Base-by-base conservation (phyloP, 2,888 invertebrate genomes). In the Meliscaeva auricollis region DNA sequence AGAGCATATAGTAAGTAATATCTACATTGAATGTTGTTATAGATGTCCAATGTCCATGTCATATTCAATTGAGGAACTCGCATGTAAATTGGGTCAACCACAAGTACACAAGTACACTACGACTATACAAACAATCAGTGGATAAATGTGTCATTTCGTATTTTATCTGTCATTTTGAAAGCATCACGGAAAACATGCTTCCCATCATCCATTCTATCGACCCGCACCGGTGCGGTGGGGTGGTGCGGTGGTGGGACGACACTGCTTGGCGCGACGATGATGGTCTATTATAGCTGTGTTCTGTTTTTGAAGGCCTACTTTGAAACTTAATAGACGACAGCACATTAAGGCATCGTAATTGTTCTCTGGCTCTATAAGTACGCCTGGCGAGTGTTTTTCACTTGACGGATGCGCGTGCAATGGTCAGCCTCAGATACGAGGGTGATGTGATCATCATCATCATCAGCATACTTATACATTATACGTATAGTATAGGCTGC, bases 81-180 rank as follows among this genome's bases (percentile, higher is more conserved):
- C n/a, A 66, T 54, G 70, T 68, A 68, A 77, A 82, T 68, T 72
- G 68, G 82, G 82, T 82, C 82, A 82, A 20, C 81, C 66, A 20
- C 66, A 72, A 52, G 44, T 64, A 70, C 79, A 62, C 52, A n/a
- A 32, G 35, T 35, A 35, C 35, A 35, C n/a, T 35, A 35, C 35
- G 9, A 9, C 9, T 38, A 13, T 38, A 38, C 9, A 35, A 6
- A 38, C 38, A 38, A 38, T 38, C 56, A 8, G 32, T 20, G 35
- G 35, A 50, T 68, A 74, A 48, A 46, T 81, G 76, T 70, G 68
- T 52, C 69, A 46, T 75, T 78, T 56, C 35, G 48, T 41, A 46
- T 64, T 77, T 50, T 73, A 79, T 73, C 74, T 74, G 74, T 68
- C 58, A 73, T 73, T n/a, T 72, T 66, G 26, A 35, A 50, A 58